These are phyloP conservation scores for Eunapius fragilis DNA, from an alignment of 37 sponge, comb jelly and placozoan species.

Conservation along the genomic window DNA sequence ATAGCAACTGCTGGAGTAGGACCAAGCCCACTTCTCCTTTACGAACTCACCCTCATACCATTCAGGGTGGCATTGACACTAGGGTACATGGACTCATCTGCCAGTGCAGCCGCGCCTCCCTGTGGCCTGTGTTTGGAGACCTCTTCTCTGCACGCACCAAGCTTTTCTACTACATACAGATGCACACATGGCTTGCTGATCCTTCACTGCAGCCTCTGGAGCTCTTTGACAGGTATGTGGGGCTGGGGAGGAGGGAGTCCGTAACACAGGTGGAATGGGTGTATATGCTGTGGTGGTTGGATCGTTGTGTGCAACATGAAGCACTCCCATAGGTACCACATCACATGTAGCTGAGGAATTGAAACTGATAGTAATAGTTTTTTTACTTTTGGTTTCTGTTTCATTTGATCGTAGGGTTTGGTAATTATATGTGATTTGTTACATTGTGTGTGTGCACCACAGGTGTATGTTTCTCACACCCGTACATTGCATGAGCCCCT, in stretches of 20 bases:
- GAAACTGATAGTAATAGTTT: too few relatives aligned
- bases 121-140: slow-evolving; percentile 78
- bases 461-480: too few relatives aligned
- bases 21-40: too few relatives aligned
- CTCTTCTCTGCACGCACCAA: slow-evolving; percentile 38
- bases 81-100: slow-evolving; percentile 54
- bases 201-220: slow-evolving; percentile 43
- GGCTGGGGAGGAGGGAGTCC: too few relatives aligned
- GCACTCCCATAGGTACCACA: background rate
- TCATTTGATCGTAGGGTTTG: too few relatives aligned
- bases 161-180: slow-evolving; percentile 58
- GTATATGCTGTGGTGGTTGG: background rate
- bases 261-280: background rate
- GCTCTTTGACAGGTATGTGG: slow-evolving; percentile 72
- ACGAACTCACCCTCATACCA: too few relatives aligned
- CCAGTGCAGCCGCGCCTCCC: slow-evolving; percentile 25
- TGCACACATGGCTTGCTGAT: slow-evolving; percentile 49
- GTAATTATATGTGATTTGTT: too few relatives aligned
- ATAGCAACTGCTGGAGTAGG: too few relatives aligned
- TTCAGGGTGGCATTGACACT: slow-evolving; percentile 65
- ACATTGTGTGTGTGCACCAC: too few relatives aligned
- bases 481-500: too few relatives aligned
- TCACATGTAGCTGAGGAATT: too few relatives aligned
- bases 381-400: too few relatives aligned
- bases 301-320: background rate